Evolutionary conservation across 2,888 invertebrate genomes (phyloP).

Genomic region (Hypselothyrea guttata): DNA sequence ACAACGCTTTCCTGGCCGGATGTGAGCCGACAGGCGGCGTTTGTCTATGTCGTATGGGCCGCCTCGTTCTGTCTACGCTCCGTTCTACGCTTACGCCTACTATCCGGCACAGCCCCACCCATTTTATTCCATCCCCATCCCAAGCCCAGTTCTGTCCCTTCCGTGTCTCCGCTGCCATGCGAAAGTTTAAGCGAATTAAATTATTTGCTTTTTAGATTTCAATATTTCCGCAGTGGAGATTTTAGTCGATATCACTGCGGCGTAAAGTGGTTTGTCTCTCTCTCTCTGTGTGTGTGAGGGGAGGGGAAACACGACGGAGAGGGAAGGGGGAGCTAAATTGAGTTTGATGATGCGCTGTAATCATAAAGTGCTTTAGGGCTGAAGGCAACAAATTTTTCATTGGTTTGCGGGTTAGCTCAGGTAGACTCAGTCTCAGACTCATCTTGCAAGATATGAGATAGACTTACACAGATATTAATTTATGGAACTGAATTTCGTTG

Average conservation of each 20-base stretch:
- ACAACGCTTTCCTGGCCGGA: constrained; percentile 44
- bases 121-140: background rate
- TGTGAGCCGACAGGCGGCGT: constrained; percentile 62
- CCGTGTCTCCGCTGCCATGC: constrained; percentile 6
- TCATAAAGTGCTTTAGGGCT: constrained; percentile 69
- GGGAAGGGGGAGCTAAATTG: constrained; percentile 54
- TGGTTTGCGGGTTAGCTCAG: constrained; percentile 24
- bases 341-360: constrained; percentile 74
- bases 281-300: constrained; percentile 3
- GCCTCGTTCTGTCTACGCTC: constrained; percentile 25
- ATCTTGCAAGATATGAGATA: constrained; percentile 9
- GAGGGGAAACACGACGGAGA: constrained; percentile 8
- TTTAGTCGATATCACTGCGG: constrained; percentile 66
- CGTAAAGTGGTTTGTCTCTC: constrained; percentile 41
- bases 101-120: no score
- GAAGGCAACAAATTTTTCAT: constrained; percentile 26
- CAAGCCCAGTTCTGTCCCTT: constrained; percentile 1
- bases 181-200: constrained; percentile 76
- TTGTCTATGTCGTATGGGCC: constrained; percentile 62
- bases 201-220: constrained; percentile 79
- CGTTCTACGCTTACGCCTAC: constrained; percentile 1
- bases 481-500: constrained; percentile 12
- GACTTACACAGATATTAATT: constrained; percentile 21
- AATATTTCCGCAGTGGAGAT: constrained; percentile 77
- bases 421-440: constrained; percentile 24